Conservation (phyloP, 1,140 invertebrate species). For the Fopius arisanus region DNA sequence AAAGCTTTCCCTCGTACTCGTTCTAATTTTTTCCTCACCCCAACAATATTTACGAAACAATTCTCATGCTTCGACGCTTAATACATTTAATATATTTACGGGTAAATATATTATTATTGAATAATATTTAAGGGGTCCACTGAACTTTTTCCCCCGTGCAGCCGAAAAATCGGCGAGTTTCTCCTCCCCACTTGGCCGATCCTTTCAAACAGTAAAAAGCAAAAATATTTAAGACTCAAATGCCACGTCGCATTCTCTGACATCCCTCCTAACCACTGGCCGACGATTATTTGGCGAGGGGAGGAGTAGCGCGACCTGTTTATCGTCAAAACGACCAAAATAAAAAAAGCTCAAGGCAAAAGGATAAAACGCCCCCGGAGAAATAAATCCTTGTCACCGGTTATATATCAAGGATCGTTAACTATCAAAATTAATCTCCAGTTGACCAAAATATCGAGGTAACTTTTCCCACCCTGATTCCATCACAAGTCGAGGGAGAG, state of each 20-base stretch:
- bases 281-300: constrained; percentile 19
- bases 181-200: neutral
- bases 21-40: too few relatives aligned
- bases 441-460: neutral
- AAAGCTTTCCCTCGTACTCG: too few relatives aligned
- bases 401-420: neutral
- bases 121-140: too few relatives aligned
- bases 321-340: constrained; percentile 18
- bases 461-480: neutral
- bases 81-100: too few relatives aligned
- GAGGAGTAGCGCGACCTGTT: constrained; percentile 23
- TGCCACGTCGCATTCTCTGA: constrained; percentile 33
- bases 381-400: constrained; percentile 3
- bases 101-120: too few relatives aligned
- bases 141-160: neutral
- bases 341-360: neutral
- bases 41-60: too few relatives aligned
- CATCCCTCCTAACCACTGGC: constrained; percentile 22
- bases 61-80: too few relatives aligned
- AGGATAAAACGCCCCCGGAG: neutral
- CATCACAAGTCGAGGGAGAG: neutral
- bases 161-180: neutral
- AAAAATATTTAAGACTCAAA: constrained; percentile 30
- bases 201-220: constrained; percentile 13
- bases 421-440: neutral